Conservation (phyloP, 2,797 vertebrate genomes). For the Gastrophryne carolinensis region DNA sequence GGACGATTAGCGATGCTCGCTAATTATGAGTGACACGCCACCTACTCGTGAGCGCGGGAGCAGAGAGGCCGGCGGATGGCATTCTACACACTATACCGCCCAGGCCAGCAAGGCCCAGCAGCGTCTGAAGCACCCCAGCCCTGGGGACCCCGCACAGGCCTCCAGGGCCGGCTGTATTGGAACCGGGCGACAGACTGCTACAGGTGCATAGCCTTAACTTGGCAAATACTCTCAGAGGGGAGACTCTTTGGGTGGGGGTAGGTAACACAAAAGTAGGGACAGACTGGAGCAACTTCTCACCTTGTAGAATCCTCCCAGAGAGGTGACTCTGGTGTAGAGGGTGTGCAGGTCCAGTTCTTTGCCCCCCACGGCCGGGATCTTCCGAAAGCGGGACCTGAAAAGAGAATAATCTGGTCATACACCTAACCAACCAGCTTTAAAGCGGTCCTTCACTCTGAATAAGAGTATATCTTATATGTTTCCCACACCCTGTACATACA, state of each 20-base stretch:
- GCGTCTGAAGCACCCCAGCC: neutral
- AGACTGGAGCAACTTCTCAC: no score
- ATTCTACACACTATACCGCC: neutral
- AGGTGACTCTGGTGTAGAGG: slow-evolving; percentile 96
- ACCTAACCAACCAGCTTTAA: no score
- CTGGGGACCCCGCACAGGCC: neutral
- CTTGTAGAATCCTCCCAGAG: slow-evolving; percentile 98
- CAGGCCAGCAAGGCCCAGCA: neutral
- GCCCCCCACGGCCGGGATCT: slow-evolving; percentile 97
- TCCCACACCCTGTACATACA: no score
- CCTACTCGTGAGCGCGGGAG: slow-evolving; percentile 68
- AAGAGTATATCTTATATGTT: no score
- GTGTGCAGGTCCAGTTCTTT: slow-evolving; percentile 96
- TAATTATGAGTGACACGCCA: slow-evolving; percentile 92
- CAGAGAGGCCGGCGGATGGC: neutral
- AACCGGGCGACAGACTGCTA: neutral
- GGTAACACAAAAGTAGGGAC: no score
- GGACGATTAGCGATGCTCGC: slow-evolving; percentile 94
- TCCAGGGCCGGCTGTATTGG: neutral
- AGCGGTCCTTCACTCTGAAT: no score
- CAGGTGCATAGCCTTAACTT: no score
- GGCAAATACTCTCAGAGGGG: no score
- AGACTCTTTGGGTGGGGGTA: no score
- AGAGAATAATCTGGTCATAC: no score
- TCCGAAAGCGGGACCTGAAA: slow-evolving; percentile 93